Evolutionary conservation across 2,888 invertebrate genomes (phyloP).

Genomic region (Matsumyia berberina): DNA sequence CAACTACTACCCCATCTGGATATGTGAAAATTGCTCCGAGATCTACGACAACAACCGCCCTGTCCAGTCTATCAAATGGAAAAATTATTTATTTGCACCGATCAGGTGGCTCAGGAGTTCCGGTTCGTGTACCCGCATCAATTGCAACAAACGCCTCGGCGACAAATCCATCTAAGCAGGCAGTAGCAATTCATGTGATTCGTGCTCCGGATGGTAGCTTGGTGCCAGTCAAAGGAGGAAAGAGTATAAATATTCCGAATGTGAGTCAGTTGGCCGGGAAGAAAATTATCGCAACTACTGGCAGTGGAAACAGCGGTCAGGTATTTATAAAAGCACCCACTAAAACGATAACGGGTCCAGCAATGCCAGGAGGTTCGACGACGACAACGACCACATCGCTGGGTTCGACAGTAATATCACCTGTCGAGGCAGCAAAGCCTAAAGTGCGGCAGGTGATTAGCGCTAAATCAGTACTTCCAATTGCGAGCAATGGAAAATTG

Average conservation of each 20-base stretch:
- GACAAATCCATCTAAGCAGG: slow-evolving; percentile 64
- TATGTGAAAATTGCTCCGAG: slow-evolving; percentile 63
- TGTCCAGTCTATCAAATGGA: slow-evolving; percentile 81
- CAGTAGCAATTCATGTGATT: slow-evolving; percentile 80
- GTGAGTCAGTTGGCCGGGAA: slow-evolving; percentile 73
- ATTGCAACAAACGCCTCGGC: slow-evolving; percentile 25
- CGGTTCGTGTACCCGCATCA: slow-evolving; percentile 61
- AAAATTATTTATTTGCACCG: slow-evolving; percentile 85
- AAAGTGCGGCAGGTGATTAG: slow-evolving; percentile 49
- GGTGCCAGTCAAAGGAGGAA: slow-evolving; percentile 78
- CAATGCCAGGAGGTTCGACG: slow-evolving; percentile 3
- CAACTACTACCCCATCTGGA: slow-evolving; percentile 25
- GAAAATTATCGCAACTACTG: slow-evolving; percentile 77
- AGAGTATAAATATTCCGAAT: slow-evolving; percentile 71
- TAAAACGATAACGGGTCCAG: slow-evolving; percentile 20
- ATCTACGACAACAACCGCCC: slow-evolving; percentile 14
- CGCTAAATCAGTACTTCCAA: slow-evolving; percentile 27
- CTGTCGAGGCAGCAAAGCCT: slow-evolving; percentile 46
- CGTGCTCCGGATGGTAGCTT: slow-evolving; percentile 79
- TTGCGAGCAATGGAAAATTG: slow-evolving; percentile 78
- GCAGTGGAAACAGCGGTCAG: slow-evolving; percentile 58
- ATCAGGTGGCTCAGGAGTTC: slow-evolving; percentile 78
- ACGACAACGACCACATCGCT: slow-evolving; percentile 51
- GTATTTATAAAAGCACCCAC: slow-evolving; percentile 77
- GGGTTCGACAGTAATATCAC: slow-evolving; percentile 42